Evolutionary conservation across 2,888 invertebrate genomes (phyloP).

Genomic region (Chaetogeoica ovagalla): DNA sequence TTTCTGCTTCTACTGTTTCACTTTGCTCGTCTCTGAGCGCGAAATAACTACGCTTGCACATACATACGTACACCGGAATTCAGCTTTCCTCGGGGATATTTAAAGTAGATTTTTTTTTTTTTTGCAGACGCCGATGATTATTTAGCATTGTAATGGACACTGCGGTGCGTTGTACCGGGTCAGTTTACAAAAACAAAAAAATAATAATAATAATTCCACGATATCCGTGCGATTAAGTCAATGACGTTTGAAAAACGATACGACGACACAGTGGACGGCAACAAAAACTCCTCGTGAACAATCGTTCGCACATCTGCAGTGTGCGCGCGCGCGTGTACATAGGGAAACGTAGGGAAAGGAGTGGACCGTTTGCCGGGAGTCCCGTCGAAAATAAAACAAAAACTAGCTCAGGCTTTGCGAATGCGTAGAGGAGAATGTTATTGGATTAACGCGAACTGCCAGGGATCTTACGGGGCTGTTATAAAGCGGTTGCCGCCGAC

Average conservation of each 20-base stretch:
- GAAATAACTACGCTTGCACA: too few relatives aligned
- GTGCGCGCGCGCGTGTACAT: background rate
- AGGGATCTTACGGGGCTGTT: conserved; percentile 8
- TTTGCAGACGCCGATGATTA: too few relatives aligned
- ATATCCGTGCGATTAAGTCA: background rate
- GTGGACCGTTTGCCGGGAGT: background rate
- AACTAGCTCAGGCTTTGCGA: background rate
- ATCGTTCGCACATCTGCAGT: background rate
- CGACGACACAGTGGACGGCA: background rate
- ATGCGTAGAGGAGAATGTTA: background rate
- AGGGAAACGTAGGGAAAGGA: background rate
- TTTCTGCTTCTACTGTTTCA: too few relatives aligned
- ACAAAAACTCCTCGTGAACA: conserved; percentile 9
- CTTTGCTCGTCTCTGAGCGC: too few relatives aligned
- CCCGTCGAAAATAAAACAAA: too few relatives aligned
- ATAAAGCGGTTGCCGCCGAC: conserved; percentile 23
- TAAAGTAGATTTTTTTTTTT: too few relatives aligned
- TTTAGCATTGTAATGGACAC: background rate
- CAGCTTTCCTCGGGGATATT: too few relatives aligned
- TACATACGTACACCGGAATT: too few relatives aligned
- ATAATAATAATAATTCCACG: background rate
- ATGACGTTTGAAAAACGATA: background rate
- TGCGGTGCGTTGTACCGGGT: background rate
- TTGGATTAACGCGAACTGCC: conserved; percentile 23
- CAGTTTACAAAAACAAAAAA: background rate